phyloP scores from a whole-genome alignment of 2,888 invertebrate species.

The Aphodius granarius region DNA sequence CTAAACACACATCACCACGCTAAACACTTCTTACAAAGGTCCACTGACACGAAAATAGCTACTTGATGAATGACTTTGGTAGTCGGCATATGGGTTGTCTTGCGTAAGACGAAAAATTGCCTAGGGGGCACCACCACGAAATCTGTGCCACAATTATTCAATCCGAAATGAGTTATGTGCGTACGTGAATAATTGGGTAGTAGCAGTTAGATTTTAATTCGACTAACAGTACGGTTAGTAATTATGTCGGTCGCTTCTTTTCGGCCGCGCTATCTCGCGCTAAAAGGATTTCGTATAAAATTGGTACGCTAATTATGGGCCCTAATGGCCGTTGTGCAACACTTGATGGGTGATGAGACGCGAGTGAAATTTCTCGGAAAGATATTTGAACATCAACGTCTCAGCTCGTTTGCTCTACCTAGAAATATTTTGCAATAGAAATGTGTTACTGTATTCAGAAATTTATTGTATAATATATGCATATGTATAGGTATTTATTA shows the following conservation, averaged over 20 bases:
- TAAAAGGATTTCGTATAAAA: background rate
- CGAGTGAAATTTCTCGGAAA: background rate
- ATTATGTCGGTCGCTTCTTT: background rate
- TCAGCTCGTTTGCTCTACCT: background rate
- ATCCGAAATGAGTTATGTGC: background rate
- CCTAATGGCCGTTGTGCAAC: background rate
- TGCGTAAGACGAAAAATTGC: background rate
- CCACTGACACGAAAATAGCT: background rate
- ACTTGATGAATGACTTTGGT: background rate
- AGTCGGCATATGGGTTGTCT: background rate
- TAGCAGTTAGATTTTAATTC: background rate
- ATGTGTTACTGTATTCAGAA: background rate
- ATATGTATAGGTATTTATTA: background rate
- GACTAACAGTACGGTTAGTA: background rate
- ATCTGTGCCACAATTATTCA: background rate
- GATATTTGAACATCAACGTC: background rate
- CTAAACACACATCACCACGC: background rate
- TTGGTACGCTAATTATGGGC: background rate
- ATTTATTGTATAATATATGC: no score
- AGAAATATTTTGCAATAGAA: background rate
- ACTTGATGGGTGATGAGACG: background rate
- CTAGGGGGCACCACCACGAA: background rate
- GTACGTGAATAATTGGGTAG: background rate
- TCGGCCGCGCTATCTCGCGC: background rate
- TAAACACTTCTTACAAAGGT: background rate